Base-by-base conservation (phyloP, 2,888 invertebrate species). In the Eugnorisma glareosa region DNA sequence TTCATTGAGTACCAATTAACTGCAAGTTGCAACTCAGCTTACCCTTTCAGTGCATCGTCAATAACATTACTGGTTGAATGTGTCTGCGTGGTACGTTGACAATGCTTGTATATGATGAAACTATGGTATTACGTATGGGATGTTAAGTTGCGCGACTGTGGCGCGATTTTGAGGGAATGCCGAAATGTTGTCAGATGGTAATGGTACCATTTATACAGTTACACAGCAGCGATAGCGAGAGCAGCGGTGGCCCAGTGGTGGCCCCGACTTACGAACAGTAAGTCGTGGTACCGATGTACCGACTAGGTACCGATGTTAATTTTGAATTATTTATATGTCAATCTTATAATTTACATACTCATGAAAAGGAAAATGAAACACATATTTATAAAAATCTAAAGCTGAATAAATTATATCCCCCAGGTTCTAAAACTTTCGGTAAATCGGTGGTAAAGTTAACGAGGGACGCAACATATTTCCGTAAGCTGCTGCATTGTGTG, bases 1-100 rank as follows among this genome's bases (percentile, higher is more conserved):
- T 54, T 45, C 54, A 77, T 66, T 37, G 54, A 70, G 67, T 61
- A 61, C 82, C 77, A 82, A 79, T 79, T 77, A 83, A 67, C 37
- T 15, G 21, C 35, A 45, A 54, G 67, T 67, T 77, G 66, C 24
- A 70, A 45, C 45, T 61, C 70, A 35, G 78, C 83, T 54, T 54
- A 83, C 45, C 28, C 77, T 77, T 77, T 70, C 77, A 69, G 24
- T 64, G 63, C 59, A 8, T 45, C 83, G 51, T 83, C 77, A 61
- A 80, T 77, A 80, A 77, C 69, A 83, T 67, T 37, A 70, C 77
- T 40, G 57, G 31, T 24, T 54, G 59, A 43, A 69, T 61, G 43
- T 83, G 54, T 61, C 77, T 45, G 66, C n/a, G 37, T 57, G 31
- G 61, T 70, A 67, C 54, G 35, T 80, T 70, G 45, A 83, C 66